Evolutionary conservation across 1,140 invertebrate species (phyloP).

Genomic region (Trichonephila clavipes): DNA sequence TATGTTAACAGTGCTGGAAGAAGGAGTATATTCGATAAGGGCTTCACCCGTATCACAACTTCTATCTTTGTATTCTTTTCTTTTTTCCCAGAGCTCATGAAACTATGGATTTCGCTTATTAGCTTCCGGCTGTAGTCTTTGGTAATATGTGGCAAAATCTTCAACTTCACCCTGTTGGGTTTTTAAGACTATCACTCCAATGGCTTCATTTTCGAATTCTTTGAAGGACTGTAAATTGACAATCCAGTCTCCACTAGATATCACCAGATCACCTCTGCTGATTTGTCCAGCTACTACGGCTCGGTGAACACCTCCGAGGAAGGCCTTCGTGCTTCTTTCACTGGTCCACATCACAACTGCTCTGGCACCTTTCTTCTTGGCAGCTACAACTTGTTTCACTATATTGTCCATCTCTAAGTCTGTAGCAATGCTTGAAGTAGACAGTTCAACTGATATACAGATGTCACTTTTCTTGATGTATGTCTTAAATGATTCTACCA

Average conservation of each 20-base stretch:
- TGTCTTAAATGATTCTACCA: conserved; percentile 79
- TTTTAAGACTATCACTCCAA: conserved; percentile 65
- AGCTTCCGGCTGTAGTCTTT: conserved; percentile 78
- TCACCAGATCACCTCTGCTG: conserved; percentile 75
- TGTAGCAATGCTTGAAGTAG: background rate
- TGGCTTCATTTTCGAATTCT: conserved; percentile 64
- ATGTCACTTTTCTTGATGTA: conserved; percentile 78
- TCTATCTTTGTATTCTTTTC: conserved; percentile 77
- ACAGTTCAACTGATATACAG: conserved; percentile 77
- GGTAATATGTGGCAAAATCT: conserved; percentile 79
- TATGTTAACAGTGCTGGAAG: conserved; percentile 81
- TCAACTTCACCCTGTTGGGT: conserved; percentile 74
- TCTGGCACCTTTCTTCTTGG: conserved; percentile 76
- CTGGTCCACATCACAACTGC: conserved; percentile 75
- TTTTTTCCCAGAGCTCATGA: conserved; percentile 81
- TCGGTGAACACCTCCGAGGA: conserved; percentile 79
- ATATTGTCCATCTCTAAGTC: conserved; percentile 47
- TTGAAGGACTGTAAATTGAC: conserved; percentile 65
- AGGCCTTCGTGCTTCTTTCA: conserved; percentile 75
- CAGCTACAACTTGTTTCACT: conserved; percentile 31
- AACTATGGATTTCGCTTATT: conserved; percentile 82
- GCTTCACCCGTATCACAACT: conserved; percentile 58
- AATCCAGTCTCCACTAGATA: conserved; percentile 78
- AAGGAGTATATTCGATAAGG: conserved; percentile 79
- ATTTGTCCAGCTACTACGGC: conserved; percentile 75